A percentile compares a stretch with the other conserved stretches of the same genome.
Evolutionary conservation across 2,888 invertebrate species (phyloP).

Genomic region (Stenolophus ochropezus): DNA sequence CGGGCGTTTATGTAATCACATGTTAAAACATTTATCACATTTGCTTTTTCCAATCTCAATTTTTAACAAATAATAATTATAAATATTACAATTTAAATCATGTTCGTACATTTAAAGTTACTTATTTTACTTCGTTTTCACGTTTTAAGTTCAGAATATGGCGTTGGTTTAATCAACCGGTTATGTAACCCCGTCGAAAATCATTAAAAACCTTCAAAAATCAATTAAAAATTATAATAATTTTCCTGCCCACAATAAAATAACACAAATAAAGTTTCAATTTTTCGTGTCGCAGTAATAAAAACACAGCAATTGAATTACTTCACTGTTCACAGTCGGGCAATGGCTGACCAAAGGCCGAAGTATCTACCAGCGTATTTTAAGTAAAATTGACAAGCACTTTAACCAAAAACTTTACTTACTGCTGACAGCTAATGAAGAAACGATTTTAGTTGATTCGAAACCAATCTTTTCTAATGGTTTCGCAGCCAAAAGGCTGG

Average conservation of each 20-base stretch:
- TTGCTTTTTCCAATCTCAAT: background rate
- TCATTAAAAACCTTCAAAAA: background rate
- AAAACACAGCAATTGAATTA: background rate
- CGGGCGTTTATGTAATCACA: constrained; percentile 52
- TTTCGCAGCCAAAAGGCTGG: constrained; percentile 78
- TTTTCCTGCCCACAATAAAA: background rate
- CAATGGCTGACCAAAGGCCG: constrained; percentile 43
- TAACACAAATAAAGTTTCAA: background rate
- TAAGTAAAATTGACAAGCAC: constrained; percentile 1
- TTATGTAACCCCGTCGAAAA: constrained; percentile 38
- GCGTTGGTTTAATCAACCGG: constrained; percentile 46
- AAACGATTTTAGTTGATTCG: constrained; percentile 77
- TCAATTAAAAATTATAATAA: background rate
- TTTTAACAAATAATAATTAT: background rate
- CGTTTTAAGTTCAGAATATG: constrained; percentile 24
- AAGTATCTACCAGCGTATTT: constrained; percentile 30
- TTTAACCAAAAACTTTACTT: constrained; percentile 66
- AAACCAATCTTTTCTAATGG: constrained; percentile 77
- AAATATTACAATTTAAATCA: background rate
- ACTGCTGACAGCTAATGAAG: constrained; percentile 71
- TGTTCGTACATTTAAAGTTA: background rate
- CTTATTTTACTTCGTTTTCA: background rate
- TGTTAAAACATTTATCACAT: constrained; percentile 17
- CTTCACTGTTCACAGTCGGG: background rate
- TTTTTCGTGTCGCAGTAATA: background rate